Evolutionary conservation across 2,888 invertebrate species (phyloP), one percentile per base, ranked within the genome.

Genomic region (Xiphydria camelus): DNA sequence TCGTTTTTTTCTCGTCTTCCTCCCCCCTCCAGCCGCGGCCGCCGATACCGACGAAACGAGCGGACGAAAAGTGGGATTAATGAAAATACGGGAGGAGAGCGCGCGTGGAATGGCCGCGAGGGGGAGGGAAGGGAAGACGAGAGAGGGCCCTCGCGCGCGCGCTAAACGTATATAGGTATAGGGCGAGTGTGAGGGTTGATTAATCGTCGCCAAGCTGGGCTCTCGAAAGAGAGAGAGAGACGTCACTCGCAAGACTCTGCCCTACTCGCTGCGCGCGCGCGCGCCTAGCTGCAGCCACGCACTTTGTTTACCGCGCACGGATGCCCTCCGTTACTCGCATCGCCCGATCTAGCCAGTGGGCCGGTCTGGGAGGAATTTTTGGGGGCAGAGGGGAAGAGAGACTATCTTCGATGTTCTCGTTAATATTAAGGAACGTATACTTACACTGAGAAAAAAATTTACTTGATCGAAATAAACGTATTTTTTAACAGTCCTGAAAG

Each of bases 21-120:
- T 26, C 10, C 14, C 14, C 0, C 10, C 10, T 26, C 26, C 15
- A 6, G 5, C 5, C 4, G 29, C 5, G 15, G 12, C 5, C 12
- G 29, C 4, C 6, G 29, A 6, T 12, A 14, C 2, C 14, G 12
- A 49, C 51, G 56, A 38, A 61, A 52, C 47, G 46, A 50, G 47
- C 45, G 33, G 44, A 48, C 50, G 58, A 64, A 64, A 66, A 66
- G 59, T 66, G 57, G 64, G 58, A 66, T 66, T 66, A 62, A 66
- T 66, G 66, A 66, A 65, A 66, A 65, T 65, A 62, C 61, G 50
- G 61, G 58, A 53, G 50, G 47, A 49, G 53, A 49, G 43, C 37
- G 36, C 26, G n/a, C n/a, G n/a, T n/a, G n/a, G n/a, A n/a, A n/a
- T n/a, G n/a, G n/a, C 40, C 21, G 10, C 10, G 7, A 29, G 4